phyloP scores from a whole-genome alignment of 2,797 vertebrate genomes.

The Ptychobarbus kaznakovi region DNA sequence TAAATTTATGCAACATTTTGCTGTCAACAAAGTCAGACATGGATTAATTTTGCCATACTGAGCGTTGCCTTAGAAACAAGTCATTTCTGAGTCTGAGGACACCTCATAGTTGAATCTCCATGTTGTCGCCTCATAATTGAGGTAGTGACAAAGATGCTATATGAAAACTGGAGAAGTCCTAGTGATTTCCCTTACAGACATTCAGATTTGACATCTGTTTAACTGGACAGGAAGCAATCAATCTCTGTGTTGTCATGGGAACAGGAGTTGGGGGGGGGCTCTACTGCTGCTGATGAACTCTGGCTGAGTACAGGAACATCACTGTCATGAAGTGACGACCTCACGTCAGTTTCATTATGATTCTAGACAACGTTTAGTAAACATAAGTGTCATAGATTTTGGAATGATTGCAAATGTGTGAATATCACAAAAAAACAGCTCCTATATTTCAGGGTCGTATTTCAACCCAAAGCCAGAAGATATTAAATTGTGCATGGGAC shows the following conservation, averaged over 20 bases:
- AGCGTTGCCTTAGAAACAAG: constrained; percentile 6
- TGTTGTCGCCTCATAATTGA: not conserved
- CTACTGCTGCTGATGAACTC: constrained; percentile 15
- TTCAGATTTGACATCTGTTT: constrained; percentile 29
- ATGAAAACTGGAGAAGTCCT: not conserved
- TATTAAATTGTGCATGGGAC: not conserved
- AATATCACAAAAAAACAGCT: not conserved
- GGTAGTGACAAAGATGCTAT: not conserved
- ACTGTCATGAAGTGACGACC: not conserved
- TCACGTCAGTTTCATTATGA: constrained; percentile 25
- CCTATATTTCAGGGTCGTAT: not conserved
- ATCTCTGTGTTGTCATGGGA: constrained; percentile 33
- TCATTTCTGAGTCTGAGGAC: not conserved
- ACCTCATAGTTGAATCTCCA: not conserved
- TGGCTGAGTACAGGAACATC: constrained; percentile 9
- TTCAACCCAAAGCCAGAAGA: not conserved
- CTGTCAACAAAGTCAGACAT: constrained; percentile 2
- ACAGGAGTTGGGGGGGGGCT: not conserved
- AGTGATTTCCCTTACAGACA: constrained; percentile 6
- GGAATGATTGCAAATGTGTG: not conserved
- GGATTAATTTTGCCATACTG: not conserved
- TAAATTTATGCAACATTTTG: constrained; percentile 9
- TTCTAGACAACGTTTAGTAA: not conserved
- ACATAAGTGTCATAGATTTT: not conserved
- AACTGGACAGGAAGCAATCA: constrained; percentile 1